Percentiles rank a stretch among this genome's conserved stretches.
phyloP scores from a whole-genome alignment of 2,113 vertebrate genomes.

The Origma solitaria region DNA sequence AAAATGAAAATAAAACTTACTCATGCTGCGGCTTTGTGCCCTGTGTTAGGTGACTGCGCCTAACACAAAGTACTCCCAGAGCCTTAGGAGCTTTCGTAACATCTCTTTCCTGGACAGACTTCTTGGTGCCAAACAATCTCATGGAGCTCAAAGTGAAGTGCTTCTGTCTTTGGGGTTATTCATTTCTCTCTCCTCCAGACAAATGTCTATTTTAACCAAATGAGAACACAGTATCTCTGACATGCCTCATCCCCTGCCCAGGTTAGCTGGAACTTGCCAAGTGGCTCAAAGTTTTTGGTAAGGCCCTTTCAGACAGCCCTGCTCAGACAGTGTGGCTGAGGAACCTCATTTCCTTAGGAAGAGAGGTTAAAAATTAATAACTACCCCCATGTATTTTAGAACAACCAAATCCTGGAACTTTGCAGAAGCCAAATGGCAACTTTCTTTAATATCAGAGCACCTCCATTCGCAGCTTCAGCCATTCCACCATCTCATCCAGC shows the following conservation, averaged over 20 bases:
- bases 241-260: background rate
- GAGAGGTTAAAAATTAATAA: background rate
- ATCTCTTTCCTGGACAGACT: background rate
- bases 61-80: background rate
- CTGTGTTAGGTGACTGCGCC: background rate
- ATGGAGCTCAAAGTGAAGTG: background rate
- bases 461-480: background rate
- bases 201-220: background rate
- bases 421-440: background rate
- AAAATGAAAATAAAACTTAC: constrained; percentile 11
- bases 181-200: background rate
- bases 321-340: background rate
- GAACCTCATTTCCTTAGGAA: constrained; percentile 28
- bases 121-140: background rate
- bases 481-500: background rate
- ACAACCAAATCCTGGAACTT: background rate
- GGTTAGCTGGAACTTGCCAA: background rate
- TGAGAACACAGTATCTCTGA: background rate
- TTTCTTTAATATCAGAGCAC: background rate
- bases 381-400: background rate
- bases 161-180: background rate
- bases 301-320: background rate
- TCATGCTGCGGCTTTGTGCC: background rate
- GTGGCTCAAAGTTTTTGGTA: background rate
- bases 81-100: background rate